Percentiles rank a stretch among this genome's conserved stretches.
Conservation (phyloP, 2,797 vertebrate genomes). For the Spondyliosoma cantharus region DNA sequence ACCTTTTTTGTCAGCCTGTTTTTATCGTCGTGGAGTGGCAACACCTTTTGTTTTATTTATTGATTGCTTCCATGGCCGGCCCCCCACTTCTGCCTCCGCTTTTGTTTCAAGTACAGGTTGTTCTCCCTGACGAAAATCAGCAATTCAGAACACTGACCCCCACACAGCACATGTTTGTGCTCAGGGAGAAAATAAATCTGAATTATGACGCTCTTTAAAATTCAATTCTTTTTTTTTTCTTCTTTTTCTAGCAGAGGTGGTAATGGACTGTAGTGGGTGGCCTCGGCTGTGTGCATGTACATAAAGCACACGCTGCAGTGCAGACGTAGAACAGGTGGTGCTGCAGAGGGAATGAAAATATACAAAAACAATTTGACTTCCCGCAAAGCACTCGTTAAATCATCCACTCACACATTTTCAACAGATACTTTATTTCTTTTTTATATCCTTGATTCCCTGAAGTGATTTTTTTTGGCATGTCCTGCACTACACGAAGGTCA, state of each 20-base stretch:
- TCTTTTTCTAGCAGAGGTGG: not conserved
- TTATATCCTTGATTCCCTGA: not conserved
- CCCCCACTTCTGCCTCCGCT: not conserved
- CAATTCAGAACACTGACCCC: not conserved
- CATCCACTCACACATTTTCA: not conserved
- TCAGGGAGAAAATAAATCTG: slow-evolving; percentile 15
- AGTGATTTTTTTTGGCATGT: not conserved
- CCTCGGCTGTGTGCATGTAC: slow-evolving; percentile 4
- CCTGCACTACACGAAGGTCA: slow-evolving; percentile 29
- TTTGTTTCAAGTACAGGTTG: not conserved
- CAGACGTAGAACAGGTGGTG: not conserved
- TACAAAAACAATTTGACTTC: slow-evolving; percentile 21
- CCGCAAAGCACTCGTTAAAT: slow-evolving; percentile 10
- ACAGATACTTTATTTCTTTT: slow-evolving; percentile 14
- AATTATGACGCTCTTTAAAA: slow-evolving; percentile 31
- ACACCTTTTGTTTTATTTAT: not conserved
- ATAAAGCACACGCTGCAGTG: slow-evolving; percentile 6
- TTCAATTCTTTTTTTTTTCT: not conserved
- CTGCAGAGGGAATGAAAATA: not conserved
- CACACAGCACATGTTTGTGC: not conserved
- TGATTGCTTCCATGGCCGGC: not conserved
- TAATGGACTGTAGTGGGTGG: slow-evolving; percentile 16
- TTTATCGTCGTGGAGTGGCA: not conserved
- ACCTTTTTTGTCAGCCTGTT: not conserved
- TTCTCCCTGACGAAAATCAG: slow-evolving; percentile 5